A percentile compares a stretch with the other conserved stretches of the same genome.
phyloP scores from a whole-genome alignment of 1,140 invertebrate genomes.

The Neotoxoptera formosana region DNA sequence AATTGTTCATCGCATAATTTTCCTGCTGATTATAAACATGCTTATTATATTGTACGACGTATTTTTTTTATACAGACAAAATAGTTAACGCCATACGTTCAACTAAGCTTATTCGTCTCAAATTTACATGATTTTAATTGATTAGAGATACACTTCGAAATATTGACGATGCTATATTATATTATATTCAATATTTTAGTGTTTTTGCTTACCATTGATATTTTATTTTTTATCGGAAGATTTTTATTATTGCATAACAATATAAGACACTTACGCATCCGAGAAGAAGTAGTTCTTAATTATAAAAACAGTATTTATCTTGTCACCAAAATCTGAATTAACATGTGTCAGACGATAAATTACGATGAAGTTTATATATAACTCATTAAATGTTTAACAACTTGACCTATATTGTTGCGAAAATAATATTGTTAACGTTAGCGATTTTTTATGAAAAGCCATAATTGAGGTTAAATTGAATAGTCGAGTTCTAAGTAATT shows the following conservation, averaged over 20 bases:
- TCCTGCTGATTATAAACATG: background rate
- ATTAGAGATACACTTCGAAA: background rate
- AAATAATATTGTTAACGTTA: background rate
- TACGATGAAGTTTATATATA: background rate
- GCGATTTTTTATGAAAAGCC: background rate
- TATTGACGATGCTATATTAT: background rate
- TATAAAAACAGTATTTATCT: background rate
- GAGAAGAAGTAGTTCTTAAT: background rate
- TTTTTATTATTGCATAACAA: background rate
- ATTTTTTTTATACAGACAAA: no score
- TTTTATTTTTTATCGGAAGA: background rate
- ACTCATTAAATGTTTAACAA: background rate
- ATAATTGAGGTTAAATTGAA: background rate
- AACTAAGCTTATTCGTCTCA: background rate
- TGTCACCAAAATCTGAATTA: background rate
- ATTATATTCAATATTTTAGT: slow-evolving; percentile 9
- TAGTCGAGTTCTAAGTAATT: background rate
- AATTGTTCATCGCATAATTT: background rate
- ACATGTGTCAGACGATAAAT: background rate
- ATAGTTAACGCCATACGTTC: background rate
- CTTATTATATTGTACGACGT: background rate
- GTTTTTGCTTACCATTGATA: background rate
- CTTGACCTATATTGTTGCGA: background rate
- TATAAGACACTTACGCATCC: background rate
- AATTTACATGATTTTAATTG: background rate